Conservation (phyloP, 2,888 invertebrate species). For the Hirtodrosophila cameraria region DNA sequence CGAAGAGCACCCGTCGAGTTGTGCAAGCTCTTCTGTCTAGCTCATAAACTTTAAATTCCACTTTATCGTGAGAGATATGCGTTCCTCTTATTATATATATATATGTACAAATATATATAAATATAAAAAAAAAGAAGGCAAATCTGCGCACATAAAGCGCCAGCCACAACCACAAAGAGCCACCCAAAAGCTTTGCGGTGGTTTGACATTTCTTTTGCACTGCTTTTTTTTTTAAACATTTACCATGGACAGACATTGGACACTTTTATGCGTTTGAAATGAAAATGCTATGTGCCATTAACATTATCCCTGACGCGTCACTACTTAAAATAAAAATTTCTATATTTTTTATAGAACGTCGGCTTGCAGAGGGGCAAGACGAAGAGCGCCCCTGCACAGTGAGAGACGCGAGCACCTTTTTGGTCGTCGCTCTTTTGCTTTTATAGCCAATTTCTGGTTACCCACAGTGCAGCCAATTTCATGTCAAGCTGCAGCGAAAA, state of each 20-base stretch:
- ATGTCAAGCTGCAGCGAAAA: slow-evolving; percentile 75
- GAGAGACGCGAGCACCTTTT: slow-evolving; percentile 59
- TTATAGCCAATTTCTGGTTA: slow-evolving; percentile 79
- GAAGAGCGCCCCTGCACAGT: slow-evolving; percentile 6
- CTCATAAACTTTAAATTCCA: slow-evolving; percentile 72
- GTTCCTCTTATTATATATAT: slow-evolving; percentile 52
- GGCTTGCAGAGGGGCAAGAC: background rate
- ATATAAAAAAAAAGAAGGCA: slow-evolving; percentile 36
- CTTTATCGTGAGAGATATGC: slow-evolving; percentile 68
- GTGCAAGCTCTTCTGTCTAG: slow-evolving; percentile 51
- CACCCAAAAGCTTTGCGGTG: slow-evolving; percentile 21
- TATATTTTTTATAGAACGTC: slow-evolving; percentile 66
- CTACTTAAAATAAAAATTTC: slow-evolving; percentile 80
- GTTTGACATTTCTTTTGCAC: slow-evolving; percentile 44
- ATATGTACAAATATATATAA: slow-evolving; percentile 28
- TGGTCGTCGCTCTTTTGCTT: slow-evolving; percentile 66
- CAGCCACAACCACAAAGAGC: slow-evolving; percentile 61
- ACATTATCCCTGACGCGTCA: slow-evolving; percentile 80
- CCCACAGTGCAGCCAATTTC: slow-evolving; percentile 78
- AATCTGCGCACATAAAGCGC: slow-evolving; percentile 68
- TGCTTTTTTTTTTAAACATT: slow-evolving; percentile 50
- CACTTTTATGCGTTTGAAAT: slow-evolving; percentile 78
- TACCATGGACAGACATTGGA: slow-evolving; percentile 53
- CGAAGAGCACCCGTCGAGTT: slow-evolving; percentile 18
- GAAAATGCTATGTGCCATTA: slow-evolving; percentile 80